These are phyloP conservation scores for Tinea pellionella DNA, from an alignment of 2,888 invertebrate species.

Conservation along the genomic window DNA sequence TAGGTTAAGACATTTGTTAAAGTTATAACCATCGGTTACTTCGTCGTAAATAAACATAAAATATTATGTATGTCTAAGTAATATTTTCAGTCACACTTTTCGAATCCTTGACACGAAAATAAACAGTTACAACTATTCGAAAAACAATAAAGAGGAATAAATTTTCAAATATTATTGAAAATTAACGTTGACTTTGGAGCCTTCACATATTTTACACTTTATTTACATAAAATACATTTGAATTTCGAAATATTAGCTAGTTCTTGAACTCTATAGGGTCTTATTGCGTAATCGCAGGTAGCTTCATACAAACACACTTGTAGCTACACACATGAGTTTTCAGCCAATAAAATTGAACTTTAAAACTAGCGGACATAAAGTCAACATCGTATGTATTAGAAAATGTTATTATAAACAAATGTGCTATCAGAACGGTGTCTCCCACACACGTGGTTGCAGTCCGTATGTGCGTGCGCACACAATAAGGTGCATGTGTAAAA, in stretches of 20 bases:
- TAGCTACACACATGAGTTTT: neutral
- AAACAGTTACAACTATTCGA: neutral
- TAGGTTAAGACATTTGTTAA: too few relatives aligned
- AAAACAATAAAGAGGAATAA: neutral
- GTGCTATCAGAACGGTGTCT: neutral
- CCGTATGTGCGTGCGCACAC: neutral
- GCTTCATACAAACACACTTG: conserved; percentile 24
- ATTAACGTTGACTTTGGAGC: neutral
- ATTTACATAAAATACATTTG: conserved; percentile 13
- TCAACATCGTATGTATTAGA: neutral
- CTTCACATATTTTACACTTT: conserved; percentile 11
- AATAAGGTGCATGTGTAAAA: neutral
- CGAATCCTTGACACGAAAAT: neutral
- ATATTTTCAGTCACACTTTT: neutral
- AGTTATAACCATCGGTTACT: too few relatives aligned
- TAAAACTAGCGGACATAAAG: neutral
- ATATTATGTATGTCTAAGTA: neutral
- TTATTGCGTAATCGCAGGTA: conserved; percentile 24
- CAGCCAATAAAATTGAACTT: neutral
- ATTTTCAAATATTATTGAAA: conserved; percentile 1
- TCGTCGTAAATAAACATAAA: too few relatives aligned
- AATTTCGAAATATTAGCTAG: conserved; percentile 14
- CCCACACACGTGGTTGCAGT: conserved; percentile 4
- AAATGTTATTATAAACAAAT: neutral
- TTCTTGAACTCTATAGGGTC: conserved; percentile 20